These are phyloP conservation scores for Anolis sagrei DNA, from an alignment of 2,113 vertebrate genomes.

Conservation along the genomic window DNA sequence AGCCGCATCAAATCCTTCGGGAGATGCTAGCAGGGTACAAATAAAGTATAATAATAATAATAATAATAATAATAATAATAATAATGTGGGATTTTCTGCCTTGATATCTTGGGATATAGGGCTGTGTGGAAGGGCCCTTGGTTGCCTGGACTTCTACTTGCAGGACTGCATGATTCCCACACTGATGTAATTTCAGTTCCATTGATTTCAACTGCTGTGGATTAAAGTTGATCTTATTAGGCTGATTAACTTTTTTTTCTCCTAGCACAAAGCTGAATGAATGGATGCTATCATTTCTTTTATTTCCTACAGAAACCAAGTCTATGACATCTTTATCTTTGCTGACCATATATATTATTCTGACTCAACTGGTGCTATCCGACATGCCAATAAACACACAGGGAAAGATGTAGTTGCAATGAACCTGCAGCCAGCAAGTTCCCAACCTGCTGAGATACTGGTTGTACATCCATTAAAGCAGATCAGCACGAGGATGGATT, in stretches of 20 bases:
- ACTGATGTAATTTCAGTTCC: background rate
- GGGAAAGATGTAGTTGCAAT: constrained; percentile 81
- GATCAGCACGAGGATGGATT: constrained; percentile 56
- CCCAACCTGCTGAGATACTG: constrained; percentile 78
- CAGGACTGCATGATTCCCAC: too few species aligned
- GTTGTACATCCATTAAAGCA: constrained; percentile 84
- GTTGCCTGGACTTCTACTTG: too few species aligned
- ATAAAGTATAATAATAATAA: too few species aligned
- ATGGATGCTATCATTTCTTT: constrained; percentile 7
- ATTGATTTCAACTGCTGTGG: background rate
- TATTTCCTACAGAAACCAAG: constrained; percentile 69
- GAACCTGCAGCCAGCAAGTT: constrained; percentile 68
- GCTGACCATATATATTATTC: constrained; percentile 85
- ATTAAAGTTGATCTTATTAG: background rate
- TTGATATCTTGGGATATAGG: too few species aligned
- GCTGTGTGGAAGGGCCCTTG: too few species aligned
- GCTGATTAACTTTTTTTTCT: background rate
- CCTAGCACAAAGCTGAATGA: constrained; percentile 18
- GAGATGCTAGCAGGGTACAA: too few species aligned
- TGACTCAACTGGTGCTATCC: constrained; percentile 77
- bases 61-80: too few species aligned
- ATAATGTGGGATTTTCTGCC: too few species aligned
- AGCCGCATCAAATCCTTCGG: too few species aligned
- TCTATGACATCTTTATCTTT: constrained; percentile 82
- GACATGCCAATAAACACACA: constrained; percentile 82